Evolutionary conservation across 2,888 invertebrate species (phyloP).

Genomic region (Drosophila mercatorum): DNA sequence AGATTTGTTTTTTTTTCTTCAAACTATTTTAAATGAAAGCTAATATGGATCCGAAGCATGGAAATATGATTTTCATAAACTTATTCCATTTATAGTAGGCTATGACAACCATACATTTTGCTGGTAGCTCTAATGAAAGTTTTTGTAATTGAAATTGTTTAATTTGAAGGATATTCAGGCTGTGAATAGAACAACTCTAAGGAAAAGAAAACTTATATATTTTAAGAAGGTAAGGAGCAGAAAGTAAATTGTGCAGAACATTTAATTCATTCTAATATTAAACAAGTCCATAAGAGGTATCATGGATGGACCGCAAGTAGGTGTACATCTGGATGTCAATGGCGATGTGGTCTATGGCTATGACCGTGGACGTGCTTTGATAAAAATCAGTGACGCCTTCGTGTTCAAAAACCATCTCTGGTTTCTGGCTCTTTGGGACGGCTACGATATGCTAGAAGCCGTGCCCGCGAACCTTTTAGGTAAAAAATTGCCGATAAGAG

Average conservation of each 20-base stretch:
- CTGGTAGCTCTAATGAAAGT: neutral
- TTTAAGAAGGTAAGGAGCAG: neutral
- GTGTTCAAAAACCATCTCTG: neutral
- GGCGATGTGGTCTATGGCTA: slow-evolving; percentile 15
- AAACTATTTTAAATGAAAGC: neutral
- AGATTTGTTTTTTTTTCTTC: neutral
- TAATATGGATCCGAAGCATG: neutral
- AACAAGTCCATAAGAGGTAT: no score
- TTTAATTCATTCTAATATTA: neutral
- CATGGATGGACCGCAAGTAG: slow-evolving; percentile 19
- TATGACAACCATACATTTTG: neutral
- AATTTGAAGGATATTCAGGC: neutral
- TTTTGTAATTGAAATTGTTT: neutral
- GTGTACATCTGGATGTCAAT: neutral
- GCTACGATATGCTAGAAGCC: slow-evolving; percentile 8
- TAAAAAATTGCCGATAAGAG: neutral
- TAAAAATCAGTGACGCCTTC: neutral
- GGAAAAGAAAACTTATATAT: neutral
- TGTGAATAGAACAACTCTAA: neutral
- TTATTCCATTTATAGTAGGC: neutral
- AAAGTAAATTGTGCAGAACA: rapidly evolving
- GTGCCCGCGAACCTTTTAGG: slow-evolving; percentile 4
- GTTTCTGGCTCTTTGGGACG: slow-evolving; percentile 20
- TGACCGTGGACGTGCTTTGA: slow-evolving; percentile 6
- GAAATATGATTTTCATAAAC: neutral